Base-by-base conservation (phyloP, 2,888 invertebrate species). In the Melolontha melolontha region DNA sequence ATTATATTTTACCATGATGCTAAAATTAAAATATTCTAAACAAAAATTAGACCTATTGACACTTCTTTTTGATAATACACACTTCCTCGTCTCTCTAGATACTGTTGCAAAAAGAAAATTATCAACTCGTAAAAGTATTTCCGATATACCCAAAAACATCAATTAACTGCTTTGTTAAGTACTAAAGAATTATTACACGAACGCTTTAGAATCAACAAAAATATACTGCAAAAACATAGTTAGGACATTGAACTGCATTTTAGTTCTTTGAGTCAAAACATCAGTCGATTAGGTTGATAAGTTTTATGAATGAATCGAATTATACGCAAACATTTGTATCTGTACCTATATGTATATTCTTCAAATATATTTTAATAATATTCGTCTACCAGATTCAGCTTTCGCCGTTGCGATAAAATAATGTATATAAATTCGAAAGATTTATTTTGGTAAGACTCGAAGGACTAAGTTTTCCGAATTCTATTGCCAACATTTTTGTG, bases 211-310 rank as follows among this genome's bases (percentile, higher is more conserved):
- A 29, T 27, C 12, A 34, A n/a, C 22, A n/a, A 52, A 52, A 27
- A 7, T n/a, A 34, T 5, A 5, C n/a, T 52, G 51, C n/a, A 12
- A 34, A 27, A 52, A 34, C n/a, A 27, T 22, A 27, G 29, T 52
- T 29, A 44, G 57, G 57, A 17, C 57, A n/a, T 57, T 57, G 57
- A 57, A 57, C 57, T 57, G 57, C 57, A 57, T 16, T 57, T 27
- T 27, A 51, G 22, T 51, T 57, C 22, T 57, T 57, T 41, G n/a
- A 22, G 6, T 17, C 12, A 8, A 57, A 8, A 17, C 17, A 34
- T 2, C 2, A 57, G n/a, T 55, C 22, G 17, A 49, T 49, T 22
- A 49, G 22, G 1, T 17, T 42, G 57, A 27, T 55, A 22, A 55
- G 17, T 22, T 22, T 57, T 22, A 42, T 57, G 42, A 57, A 57